Percentiles rank a stretch among this genome's conserved stretches.
These are phyloP conservation scores for Parauchenoglanis ngamensis DNA, from an alignment of 2,797 vertebrate genomes.

Conservation along the genomic window DNA sequence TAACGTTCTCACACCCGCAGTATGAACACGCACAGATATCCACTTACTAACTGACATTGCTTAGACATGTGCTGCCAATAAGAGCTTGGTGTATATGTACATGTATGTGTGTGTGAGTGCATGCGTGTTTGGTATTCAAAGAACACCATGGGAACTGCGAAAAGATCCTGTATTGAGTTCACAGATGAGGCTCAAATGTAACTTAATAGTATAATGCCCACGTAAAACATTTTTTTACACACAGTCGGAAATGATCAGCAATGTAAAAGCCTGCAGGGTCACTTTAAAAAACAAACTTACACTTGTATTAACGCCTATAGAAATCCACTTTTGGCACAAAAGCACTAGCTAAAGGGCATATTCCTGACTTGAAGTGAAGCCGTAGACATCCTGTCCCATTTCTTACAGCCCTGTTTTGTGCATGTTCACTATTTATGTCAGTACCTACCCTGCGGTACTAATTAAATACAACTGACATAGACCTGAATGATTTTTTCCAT, in stretches of 20 bases:
- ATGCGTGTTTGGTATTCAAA: neutral
- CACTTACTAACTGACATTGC: neutral
- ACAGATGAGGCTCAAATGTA: neutral
- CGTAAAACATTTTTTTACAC: neutral
- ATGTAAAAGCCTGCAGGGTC: neutral
- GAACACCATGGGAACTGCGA: neutral
- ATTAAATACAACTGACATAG: neutral
- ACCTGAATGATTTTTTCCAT: neutral
- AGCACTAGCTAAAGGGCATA: neutral
- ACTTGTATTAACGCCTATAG: neutral
- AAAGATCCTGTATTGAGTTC: neutral
- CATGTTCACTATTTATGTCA: neutral
- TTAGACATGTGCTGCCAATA: neutral
- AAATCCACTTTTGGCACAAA: neutral
- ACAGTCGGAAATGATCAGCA: neutral
- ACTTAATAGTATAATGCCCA: neutral
- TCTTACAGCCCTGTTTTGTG: neutral
- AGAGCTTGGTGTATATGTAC: neutral
- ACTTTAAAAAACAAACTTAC: neutral
- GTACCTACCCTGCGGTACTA: neutral
- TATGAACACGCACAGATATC: neutral
- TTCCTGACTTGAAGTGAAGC: neutral
- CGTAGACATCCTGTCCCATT: neutral
- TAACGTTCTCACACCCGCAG: constrained; percentile 17
- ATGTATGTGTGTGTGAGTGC: neutral